Evolutionary conservation across 2,888 invertebrate species (phyloP), one percentile per base, ranked within the genome.

Genomic region (Callyntrura guangdongensis): DNA sequence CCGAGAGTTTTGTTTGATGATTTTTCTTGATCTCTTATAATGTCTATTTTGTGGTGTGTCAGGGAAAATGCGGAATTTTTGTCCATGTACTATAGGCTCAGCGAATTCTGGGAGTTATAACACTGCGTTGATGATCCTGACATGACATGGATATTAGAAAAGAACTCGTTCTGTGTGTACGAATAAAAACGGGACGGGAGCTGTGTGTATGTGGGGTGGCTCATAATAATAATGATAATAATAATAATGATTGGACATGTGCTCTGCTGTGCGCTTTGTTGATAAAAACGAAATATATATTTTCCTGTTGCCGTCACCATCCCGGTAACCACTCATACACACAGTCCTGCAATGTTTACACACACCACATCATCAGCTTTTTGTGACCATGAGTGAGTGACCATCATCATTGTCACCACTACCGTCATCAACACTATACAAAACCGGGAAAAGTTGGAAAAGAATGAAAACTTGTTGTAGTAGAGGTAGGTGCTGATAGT

Each of bases 111-210:
- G 22, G 4, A 9, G 8, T 25, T 8, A 17, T 61, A 17, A 17
- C n/a, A 25, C 20, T 25, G 64, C 17, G 56, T 27, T 56, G 79
- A 56, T 79, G 56, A 14, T 27, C 27, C 56, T 79, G 79, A 79
- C 56, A 79, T 20, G 79, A 56, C 79, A 79, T 27, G 79, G 79
- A 79, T 56, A 79, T 79, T 79, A 79, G 25, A 59, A 27, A 79
- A 56, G 56, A 79, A 36, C 36, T 36, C 36, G 79, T 79, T 53
- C 14, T 53, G 27, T 67, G 67, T 27, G 27, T 36, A 27, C 9
- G 67, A 59, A 22, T 14, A 22, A 59, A 56, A 56, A 64, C 0
- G 6, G 17, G 27, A 79, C 56, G n/a, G 17, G 53, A 22, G 74
- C 22, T 17, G 47, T 72, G 20, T 53, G 20, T 77, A 2, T 36